These are phyloP conservation scores for Chrysodeixis includens DNA, from an alignment of 2,888 invertebrate genomes.

Conservation along the genomic window DNA sequence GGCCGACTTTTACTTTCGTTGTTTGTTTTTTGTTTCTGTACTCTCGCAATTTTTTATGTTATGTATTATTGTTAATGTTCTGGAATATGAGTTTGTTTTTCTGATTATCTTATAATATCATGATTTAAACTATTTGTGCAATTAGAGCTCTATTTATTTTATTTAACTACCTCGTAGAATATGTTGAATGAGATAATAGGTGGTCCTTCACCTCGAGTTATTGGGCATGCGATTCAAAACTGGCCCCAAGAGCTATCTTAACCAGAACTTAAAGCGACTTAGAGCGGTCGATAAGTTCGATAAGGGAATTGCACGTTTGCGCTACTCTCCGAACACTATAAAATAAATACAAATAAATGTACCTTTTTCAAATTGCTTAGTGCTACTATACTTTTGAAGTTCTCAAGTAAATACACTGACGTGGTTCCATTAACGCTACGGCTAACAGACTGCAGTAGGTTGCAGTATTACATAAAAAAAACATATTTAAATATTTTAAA, in stretches of 20 bases:
- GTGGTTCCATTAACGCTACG: conserved; percentile 15
- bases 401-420: background rate
- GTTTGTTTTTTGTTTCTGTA: conserved; percentile 76
- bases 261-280: conserved; percentile 47
- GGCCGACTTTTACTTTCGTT: conserved; percentile 83
- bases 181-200: conserved; percentile 23
- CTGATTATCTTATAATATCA: conserved; percentile 54
- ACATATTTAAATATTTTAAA: no score
- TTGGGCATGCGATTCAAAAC: conserved; percentile 33
- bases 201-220: conserved; percentile 25
- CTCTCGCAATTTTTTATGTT: conserved; percentile 70
- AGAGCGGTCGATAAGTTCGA: conserved; percentile 40
- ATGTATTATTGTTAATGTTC: conserved; percentile 68
- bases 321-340: conserved; percentile 23
- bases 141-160: no score
- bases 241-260: conserved; percentile 41
- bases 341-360: conserved; percentile 33
- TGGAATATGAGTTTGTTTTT: conserved; percentile 67
- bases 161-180: conserved; percentile 19
- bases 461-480: no score
- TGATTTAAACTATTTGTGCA: no score
- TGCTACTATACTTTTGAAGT: conserved; percentile 9
- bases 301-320: conserved; percentile 44
- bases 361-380: conserved; percentile 25
- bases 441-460: background rate